A percentile compares a stretch with the other conserved stretches of the same genome.
Conservation (phyloP, 2,888 invertebrate species). For the Tachina grossa region DNA sequence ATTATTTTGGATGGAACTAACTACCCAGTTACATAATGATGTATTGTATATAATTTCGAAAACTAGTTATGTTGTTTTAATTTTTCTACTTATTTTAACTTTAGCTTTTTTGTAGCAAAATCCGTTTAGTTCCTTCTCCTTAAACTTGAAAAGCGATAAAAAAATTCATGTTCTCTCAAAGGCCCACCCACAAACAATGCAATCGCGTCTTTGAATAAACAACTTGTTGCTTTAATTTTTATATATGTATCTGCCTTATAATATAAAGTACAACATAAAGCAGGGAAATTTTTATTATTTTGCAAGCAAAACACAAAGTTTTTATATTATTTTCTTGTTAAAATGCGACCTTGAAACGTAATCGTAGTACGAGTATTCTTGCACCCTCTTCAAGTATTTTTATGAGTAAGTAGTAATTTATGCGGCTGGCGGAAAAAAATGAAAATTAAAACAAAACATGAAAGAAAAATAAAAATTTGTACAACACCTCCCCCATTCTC, state of each 20-base stretch:
- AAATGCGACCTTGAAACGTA: slow-evolving; percentile 74
- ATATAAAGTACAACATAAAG: slow-evolving; percentile 54
- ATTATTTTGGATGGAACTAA: no score
- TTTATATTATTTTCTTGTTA: slow-evolving; percentile 68
- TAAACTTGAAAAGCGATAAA: slow-evolving; percentile 23
- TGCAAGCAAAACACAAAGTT: slow-evolving; percentile 69
- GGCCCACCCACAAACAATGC: slow-evolving; percentile 7
- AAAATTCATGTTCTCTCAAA: background rate
- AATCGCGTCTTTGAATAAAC: slow-evolving; percentile 53
- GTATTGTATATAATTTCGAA: no score
- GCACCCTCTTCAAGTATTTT: slow-evolving; percentile 64
- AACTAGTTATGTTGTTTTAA: no score
- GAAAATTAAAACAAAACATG: slow-evolving; percentile 50
- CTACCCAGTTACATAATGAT: no score
- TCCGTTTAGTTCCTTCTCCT: background rate
- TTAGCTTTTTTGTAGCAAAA: no score
- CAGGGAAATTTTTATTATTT: slow-evolving; percentile 48
- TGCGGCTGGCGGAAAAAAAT: slow-evolving; percentile 64
- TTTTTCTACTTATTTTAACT: no score
- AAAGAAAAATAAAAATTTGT: slow-evolving; percentile 35
- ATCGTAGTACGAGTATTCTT: slow-evolving; percentile 45
- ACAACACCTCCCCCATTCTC: slow-evolving; percentile 72
- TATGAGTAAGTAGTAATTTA: slow-evolving; percentile 70
- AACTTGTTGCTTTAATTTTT: slow-evolving; percentile 66
- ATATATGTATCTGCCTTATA: slow-evolving; percentile 31